Evolutionary conservation across 1,140 invertebrate species (phyloP).

Genomic region (Pseudobourletiella spinata): DNA sequence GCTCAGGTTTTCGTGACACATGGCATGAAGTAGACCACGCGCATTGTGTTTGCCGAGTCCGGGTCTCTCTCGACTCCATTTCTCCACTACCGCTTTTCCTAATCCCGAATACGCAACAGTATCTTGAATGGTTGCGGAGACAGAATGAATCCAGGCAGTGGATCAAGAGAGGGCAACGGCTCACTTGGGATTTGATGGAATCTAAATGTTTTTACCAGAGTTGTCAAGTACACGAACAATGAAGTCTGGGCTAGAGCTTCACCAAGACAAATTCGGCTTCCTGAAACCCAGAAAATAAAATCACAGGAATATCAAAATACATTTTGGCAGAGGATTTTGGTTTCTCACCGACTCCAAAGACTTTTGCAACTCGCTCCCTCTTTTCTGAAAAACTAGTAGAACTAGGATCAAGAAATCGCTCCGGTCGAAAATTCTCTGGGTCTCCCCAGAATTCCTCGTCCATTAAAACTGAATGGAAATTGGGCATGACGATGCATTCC

Average conservation of each 20-base stretch:
- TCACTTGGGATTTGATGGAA: background rate
- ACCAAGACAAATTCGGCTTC: constrained; percentile 1
- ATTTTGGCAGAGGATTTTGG: too few relatives aligned
- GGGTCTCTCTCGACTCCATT: too few relatives aligned
- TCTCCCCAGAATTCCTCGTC: constrained; percentile 4
- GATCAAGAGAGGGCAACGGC: background rate
- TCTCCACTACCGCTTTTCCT: too few relatives aligned
- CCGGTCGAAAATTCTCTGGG: constrained; percentile 5
- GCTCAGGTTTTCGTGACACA: too few relatives aligned
- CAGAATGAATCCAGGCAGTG: background rate
- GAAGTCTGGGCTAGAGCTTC: constrained; percentile 3
- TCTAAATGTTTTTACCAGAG: background rate
- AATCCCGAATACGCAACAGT: too few relatives aligned
- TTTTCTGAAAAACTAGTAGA: background rate
- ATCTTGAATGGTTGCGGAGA: background rate
- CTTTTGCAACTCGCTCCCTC: background rate
- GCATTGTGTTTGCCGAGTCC: too few relatives aligned
- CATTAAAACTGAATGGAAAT: constrained; percentile 1
- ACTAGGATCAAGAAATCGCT: background rate
- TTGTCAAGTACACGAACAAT: background rate
- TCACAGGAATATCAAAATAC: too few relatives aligned
- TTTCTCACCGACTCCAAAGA: constrained; percentile 6
- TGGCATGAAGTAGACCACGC: too few relatives aligned
- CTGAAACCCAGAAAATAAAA: constrained; percentile 1
- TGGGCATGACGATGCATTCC: background rate